Evolutionary conservation across 2,113 vertebrate genomes (phyloP).

Genomic region (Genyomyrus donnyi): DNA sequence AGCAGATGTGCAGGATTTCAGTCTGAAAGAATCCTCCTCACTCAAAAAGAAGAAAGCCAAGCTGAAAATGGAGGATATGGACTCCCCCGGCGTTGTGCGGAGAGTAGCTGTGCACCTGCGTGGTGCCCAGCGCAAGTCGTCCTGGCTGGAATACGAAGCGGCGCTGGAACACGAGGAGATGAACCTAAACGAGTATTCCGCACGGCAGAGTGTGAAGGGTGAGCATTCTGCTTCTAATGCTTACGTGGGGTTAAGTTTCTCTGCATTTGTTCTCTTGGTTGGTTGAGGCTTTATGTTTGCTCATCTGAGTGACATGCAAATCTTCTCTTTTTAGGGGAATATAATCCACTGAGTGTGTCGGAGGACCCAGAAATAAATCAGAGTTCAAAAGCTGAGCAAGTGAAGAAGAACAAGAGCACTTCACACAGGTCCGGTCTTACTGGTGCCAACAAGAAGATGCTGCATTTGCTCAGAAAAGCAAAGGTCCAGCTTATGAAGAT

Average conservation of each 20-base stretch:
- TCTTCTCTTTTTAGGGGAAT: conserved; percentile 12
- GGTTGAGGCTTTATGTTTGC: not conserved
- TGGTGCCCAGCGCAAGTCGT: not conserved
- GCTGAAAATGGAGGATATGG: conserved; percentile 60
- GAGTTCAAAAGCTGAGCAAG: not conserved
- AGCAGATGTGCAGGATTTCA: not conserved
- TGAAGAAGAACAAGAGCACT: conserved; percentile 35
- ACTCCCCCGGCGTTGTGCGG: conserved; percentile 60
- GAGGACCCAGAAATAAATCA: not conserved
- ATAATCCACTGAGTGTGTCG: not conserved
- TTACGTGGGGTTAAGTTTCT: not conserved
- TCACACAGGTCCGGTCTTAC: conserved; percentile 56
- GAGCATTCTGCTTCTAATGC: not conserved
- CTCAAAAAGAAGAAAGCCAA: conserved; percentile 48
- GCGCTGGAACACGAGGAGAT: conserved; percentile 14
- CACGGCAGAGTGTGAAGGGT: conserved; percentile 16
- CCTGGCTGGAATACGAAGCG: not conserved
- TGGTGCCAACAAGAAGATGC: conserved; percentile 77
- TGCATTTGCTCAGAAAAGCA: conserved; percentile 79
- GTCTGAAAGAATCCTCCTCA: conserved; percentile 18
- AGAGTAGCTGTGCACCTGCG: conserved; percentile 54
- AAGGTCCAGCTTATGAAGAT: conserved; percentile 88
- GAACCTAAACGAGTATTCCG: not conserved
- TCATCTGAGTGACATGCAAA: not conserved
- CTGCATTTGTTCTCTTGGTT: not conserved